Evolutionary conservation across 2,113 vertebrate species (phyloP).

Genomic region (Hypocryptadius cinnamomeus): DNA sequence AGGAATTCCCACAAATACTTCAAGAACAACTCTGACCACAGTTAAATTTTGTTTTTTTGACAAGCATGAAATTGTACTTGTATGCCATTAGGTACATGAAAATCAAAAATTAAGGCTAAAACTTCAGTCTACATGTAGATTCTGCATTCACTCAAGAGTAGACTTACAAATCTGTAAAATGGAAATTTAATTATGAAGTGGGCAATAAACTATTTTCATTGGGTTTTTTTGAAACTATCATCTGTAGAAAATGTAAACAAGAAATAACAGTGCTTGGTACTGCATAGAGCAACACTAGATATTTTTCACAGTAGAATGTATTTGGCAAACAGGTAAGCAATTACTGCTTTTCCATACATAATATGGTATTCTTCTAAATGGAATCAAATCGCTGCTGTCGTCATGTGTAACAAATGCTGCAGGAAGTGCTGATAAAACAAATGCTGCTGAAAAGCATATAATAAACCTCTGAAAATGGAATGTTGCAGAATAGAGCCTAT

Average conservation of each 20-base stretch:
- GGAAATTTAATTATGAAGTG: neutral
- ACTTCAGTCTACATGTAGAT: neutral
- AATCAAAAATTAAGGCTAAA: neutral
- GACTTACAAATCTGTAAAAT: neutral
- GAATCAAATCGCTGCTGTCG: slow-evolving; percentile 6
- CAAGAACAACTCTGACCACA: neutral
- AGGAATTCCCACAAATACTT: neutral
- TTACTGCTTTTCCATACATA: slow-evolving; percentile 33
- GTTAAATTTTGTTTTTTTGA: neutral
- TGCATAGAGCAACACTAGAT: neutral
- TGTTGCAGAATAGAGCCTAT: neutral
- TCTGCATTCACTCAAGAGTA: neutral
- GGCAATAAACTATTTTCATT: neutral
- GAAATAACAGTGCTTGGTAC: neutral
- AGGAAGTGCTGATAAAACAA: slow-evolving; percentile 49
- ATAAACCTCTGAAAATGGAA: slow-evolving; percentile 24
- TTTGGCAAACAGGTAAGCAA: slow-evolving; percentile 39
- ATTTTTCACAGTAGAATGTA: slow-evolving; percentile 19
- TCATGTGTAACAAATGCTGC: slow-evolving; percentile 23
- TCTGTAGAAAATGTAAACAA: slow-evolving; percentile 5
- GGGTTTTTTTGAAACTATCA: neutral
- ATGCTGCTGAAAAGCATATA: slow-evolving; percentile 20
- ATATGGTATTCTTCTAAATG: slow-evolving; percentile 19
- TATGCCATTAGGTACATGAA: neutral
- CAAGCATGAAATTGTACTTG: neutral